A percentile compares a stretch with the other conserved stretches of the same genome.
Evolutionary conservation across 2,797 vertebrate species (phyloP).

Genomic region (Lepilemur septentrionalis): DNA sequence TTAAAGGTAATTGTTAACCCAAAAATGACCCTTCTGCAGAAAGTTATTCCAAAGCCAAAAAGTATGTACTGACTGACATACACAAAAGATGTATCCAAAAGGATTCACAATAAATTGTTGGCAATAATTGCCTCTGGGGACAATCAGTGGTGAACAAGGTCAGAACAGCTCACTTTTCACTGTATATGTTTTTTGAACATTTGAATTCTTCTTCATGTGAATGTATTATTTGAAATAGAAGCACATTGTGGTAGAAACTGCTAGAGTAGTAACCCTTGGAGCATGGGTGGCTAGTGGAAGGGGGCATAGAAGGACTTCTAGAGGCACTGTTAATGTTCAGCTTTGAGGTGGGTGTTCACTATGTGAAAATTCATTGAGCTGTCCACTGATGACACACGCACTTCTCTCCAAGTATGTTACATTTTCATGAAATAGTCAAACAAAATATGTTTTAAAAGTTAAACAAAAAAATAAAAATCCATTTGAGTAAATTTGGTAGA

Average conservation of each 20-base stretch:
- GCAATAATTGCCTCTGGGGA: neutral
- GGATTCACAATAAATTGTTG: neutral
- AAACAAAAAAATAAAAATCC: neutral
- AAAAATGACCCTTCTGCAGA: neutral
- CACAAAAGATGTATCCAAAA: neutral
- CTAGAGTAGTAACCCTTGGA: neutral
- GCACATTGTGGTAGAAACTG: neutral
- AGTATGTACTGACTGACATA: too few species aligned
- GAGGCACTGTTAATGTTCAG: neutral
- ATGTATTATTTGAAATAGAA: neutral
- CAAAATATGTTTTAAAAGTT: neutral
- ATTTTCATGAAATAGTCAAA: neutral
- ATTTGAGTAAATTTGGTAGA: neutral
- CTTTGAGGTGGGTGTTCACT: neutral
- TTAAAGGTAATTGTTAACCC: neutral
- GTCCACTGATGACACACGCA: fast-evolving
- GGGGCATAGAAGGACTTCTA: neutral
- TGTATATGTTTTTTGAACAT: neutral
- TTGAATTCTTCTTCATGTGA: neutral
- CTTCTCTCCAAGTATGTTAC: neutral
- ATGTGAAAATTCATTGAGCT: neutral
- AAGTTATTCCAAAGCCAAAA: neutral
- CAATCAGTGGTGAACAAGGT: neutral
- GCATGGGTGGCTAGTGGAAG: neutral
- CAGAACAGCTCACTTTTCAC: neutral